Evolutionary conservation across 2,797 vertebrate genomes (phyloP).

Genomic region (Chiloscyllium punctatum): DNA sequence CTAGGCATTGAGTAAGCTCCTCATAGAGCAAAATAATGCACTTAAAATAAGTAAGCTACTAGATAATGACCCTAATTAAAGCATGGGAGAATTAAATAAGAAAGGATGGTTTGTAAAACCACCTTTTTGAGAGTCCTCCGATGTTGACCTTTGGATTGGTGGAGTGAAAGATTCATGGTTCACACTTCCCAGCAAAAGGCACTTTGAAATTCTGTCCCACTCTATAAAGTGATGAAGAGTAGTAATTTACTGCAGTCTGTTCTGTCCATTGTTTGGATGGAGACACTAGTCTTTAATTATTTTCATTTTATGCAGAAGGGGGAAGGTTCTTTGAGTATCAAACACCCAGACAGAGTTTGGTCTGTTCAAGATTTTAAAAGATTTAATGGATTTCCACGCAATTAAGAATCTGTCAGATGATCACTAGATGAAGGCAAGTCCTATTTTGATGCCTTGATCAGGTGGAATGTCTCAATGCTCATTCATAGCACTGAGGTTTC

Average conservation of each 20-base stretch:
- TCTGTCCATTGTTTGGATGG: background rate
- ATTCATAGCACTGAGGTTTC: background rate
- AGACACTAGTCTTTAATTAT: background rate
- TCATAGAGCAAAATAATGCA: conserved; percentile 2
- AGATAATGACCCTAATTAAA: conserved; percentile 22
- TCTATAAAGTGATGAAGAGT: background rate
- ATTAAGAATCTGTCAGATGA: background rate
- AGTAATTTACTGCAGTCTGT: background rate
- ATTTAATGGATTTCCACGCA: background rate
- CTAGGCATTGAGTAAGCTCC: background rate
- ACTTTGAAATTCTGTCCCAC: background rate
- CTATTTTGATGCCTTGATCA: background rate
- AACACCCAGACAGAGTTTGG: background rate
- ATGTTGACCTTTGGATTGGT: background rate
- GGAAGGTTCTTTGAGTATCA: background rate
- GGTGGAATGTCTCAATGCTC: background rate
- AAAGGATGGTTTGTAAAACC: conserved; percentile 18
- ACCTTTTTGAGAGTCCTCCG: no score
- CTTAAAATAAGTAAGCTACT: background rate
- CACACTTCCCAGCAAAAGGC: background rate
- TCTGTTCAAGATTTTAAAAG: background rate
- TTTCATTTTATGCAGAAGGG: background rate
- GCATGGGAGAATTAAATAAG: conserved; percentile 15
- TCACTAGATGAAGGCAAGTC: background rate
- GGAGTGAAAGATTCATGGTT: background rate